Percentiles rank a stretch among this genome's conserved stretches.
These are phyloP conservation scores for Neopipo cinnamomea DNA, from an alignment of 2,113 vertebrate genomes.

Conservation along the genomic window DNA sequence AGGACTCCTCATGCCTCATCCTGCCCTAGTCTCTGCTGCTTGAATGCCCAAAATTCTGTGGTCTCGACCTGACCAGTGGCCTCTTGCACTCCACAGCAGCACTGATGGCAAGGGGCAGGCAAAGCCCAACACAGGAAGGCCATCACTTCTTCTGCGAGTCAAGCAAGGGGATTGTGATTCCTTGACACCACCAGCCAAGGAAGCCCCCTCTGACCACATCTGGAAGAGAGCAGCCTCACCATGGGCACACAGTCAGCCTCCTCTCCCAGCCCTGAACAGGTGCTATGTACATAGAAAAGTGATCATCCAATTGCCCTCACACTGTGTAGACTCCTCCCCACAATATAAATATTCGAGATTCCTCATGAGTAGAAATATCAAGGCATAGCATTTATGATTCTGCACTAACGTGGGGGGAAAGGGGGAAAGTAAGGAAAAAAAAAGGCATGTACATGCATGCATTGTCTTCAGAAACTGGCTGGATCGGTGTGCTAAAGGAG, in stretches of 20 bases:
- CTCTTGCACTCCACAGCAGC: not conserved
- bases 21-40: not conserved
- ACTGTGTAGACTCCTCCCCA: not conserved
- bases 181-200: not conserved
- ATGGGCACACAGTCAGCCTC: rapidly evolving
- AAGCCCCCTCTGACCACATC: not conserved
- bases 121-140: not conserved
- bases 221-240: not conserved
- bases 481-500: not conserved
- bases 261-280: not conserved
- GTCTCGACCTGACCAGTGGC: not conserved
- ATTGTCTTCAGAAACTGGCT: not conserved
- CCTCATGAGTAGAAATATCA: not conserved
- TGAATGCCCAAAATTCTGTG: not conserved
- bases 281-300: not conserved
- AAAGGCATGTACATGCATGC: rapidly evolving
- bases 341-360: not conserved
- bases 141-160: not conserved
- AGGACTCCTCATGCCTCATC: not conserved
- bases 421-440: rapidly evolving
- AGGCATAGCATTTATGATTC: not conserved
- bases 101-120: not conserved
- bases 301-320: not conserved
- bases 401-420: not conserved
- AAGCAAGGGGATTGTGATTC: rapidly evolving